phyloP scores from a whole-genome alignment of 2,888 invertebrate species.

The Ophioninae sp. region DNA sequence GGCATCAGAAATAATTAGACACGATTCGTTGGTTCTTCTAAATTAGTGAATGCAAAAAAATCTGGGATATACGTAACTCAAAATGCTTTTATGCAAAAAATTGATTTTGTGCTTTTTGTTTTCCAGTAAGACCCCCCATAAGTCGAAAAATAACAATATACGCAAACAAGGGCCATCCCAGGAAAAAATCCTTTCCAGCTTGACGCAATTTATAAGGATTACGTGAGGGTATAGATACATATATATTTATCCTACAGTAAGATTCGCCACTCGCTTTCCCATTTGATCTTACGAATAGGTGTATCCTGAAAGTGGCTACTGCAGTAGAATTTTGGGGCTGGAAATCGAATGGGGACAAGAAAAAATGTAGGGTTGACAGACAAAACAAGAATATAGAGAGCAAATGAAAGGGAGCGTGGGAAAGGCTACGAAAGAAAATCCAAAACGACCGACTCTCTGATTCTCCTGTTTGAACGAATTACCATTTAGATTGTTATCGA shows the following conservation, averaged over 20 bases:
- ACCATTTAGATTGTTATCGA: conserved; percentile 70
- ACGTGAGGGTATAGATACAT: neutral
- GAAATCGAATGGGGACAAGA: conserved; percentile 30
- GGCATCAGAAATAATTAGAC: neutral
- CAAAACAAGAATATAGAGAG: conserved; percentile 36
- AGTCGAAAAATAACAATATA: conserved; percentile 4
- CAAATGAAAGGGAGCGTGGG: conserved; percentile 33
- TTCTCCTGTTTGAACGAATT: conserved; percentile 62
- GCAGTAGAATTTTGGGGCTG: conserved; percentile 12
- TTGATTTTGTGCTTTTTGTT: neutral
- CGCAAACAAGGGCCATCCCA: conserved; percentile 16
- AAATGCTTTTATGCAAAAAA: neutral
- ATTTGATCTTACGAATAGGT: conserved; percentile 32
- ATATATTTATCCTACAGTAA: conserved; percentile 23
- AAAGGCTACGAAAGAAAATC: conserved; percentile 51
- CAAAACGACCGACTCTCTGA: conserved; percentile 56
- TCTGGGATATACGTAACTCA: neutral
- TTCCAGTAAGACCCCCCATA: neutral
- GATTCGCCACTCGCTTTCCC: conserved; percentile 23
- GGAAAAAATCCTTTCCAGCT: conserved; percentile 20
- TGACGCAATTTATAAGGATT: conserved; percentile 28
- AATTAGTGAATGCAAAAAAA: neutral
- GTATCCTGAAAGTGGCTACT: conserved; percentile 19
- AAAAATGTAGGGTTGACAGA: conserved; percentile 21
- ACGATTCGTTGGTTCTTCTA: neutral